phyloP scores from a whole-genome alignment of 2,797 vertebrate genomes.

The Gastrophryne carolinensis region DNA sequence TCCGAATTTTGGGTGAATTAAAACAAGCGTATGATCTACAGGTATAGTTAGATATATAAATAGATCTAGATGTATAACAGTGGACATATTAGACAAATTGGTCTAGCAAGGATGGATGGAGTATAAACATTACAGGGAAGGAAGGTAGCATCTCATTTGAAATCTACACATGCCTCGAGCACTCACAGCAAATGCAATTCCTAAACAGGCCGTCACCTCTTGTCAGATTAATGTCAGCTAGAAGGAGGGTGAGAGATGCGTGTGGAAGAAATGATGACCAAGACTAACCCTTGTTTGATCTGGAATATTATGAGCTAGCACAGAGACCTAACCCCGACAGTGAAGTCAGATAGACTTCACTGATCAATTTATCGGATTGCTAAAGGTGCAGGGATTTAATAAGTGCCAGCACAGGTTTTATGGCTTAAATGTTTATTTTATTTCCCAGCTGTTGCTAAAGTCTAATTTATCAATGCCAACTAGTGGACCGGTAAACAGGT shows the following conservation, averaged over 20 bases:
- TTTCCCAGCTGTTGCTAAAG: too few relatives aligned
- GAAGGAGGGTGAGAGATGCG: neutral
- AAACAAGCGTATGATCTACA: too few relatives aligned
- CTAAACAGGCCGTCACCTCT: constrained; percentile 19
- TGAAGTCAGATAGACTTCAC: constrained; percentile 4
- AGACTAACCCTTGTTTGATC: constrained; percentile 37
- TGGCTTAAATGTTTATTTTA: neutral
- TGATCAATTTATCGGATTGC: constrained; percentile 27
- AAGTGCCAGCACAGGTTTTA: neutral
- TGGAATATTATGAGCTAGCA: constrained; percentile 33
- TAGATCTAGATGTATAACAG: too few relatives aligned
- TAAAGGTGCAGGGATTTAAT: constrained; percentile 2
- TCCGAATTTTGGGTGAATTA: too few relatives aligned
- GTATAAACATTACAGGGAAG: neutral
- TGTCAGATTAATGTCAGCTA: constrained; percentile 22
- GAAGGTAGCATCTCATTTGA: neutral
- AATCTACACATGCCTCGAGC: neutral
- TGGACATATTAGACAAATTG: too few relatives aligned
- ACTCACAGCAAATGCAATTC: neutral
- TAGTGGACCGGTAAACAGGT: too few relatives aligned
- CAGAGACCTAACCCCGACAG: constrained; percentile 15
- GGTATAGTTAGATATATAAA: too few relatives aligned
- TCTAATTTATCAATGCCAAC: too few relatives aligned
- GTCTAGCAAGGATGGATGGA: too few relatives aligned
- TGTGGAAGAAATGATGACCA: constrained; percentile 28